Evolutionary conservation across 1,140 invertebrate species (phyloP).

Genomic region (Aculops lycopersici): DNA sequence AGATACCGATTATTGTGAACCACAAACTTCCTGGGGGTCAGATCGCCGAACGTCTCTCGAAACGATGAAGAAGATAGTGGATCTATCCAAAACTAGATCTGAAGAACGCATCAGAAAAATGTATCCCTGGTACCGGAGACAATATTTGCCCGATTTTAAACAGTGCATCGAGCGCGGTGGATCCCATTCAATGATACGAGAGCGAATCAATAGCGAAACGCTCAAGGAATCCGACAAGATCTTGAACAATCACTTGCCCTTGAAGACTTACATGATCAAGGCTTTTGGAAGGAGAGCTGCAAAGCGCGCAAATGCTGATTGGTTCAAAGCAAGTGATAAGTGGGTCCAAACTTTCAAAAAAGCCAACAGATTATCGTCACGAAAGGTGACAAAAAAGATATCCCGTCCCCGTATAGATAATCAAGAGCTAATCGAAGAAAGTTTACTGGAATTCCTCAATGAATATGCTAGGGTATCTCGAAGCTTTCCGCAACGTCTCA

Average conservation of each 20-base stretch:
- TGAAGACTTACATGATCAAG: not conserved
- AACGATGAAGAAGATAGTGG: not conserved
- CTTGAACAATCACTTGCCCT: not conserved
- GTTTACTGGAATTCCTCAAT: not conserved
- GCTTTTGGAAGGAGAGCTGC: not conserved
- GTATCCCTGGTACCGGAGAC: not conserved
- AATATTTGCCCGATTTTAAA: not conserved
- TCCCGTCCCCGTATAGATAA: not conserved
- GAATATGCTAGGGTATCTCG: not conserved
- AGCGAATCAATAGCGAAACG: not conserved
- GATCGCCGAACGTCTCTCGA: not conserved
- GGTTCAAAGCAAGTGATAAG: not conserved
- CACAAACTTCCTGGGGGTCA: too few species aligned
- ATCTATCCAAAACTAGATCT: not conserved
- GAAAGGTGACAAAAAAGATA: not conserved
- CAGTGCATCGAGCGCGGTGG: not conserved
- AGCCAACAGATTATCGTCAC: not conserved
- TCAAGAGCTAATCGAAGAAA: not conserved
- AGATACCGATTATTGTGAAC: too few species aligned
- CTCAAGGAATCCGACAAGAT: not conserved
- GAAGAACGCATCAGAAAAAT: not conserved
- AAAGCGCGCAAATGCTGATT: not conserved
- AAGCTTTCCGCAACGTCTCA: not conserved
- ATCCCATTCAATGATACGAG: not conserved
- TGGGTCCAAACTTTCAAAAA: not conserved